Conservation (phyloP, 2,888 invertebrate species). For the Diabrotica balteata region DNA sequence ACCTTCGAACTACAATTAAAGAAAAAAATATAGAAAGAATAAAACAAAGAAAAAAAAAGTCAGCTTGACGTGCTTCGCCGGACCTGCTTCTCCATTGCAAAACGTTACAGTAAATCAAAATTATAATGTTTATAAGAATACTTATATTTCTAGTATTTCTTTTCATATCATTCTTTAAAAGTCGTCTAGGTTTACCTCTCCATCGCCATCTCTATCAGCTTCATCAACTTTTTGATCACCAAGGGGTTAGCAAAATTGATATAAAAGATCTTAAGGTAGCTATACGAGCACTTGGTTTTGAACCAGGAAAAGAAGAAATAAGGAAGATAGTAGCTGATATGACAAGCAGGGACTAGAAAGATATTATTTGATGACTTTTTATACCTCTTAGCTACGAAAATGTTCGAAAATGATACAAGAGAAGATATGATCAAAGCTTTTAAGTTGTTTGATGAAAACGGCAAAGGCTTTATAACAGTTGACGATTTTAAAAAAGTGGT, state of each 20-base stretch:
- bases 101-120: too few relatives aligned
- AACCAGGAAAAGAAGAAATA: slow-evolving; percentile 96
- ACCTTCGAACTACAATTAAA: too few relatives aligned
- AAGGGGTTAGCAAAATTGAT: slow-evolving; percentile 83
- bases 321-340: slow-evolving; percentile 89
- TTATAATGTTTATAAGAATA: too few relatives aligned
- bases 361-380: slow-evolving; percentile 88
- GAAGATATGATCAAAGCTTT: slow-evolving; percentile 98
- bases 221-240: too few relatives aligned
- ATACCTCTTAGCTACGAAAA: slow-evolving; percentile 86
- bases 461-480: slow-evolving; percentile 93
- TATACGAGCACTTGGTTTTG: slow-evolving; percentile 94
- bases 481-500: slow-evolving; percentile 93
- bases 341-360: slow-evolving; percentile 83
- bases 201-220: too few relatives aligned
- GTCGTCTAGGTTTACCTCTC: too few relatives aligned
- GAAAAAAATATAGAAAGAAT: too few relatives aligned
- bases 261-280: slow-evolving; percentile 94
- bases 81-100: too few relatives aligned
- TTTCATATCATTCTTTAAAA: too few relatives aligned
- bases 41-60: too few relatives aligned
- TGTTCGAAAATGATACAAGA: slow-evolving; percentile 93
- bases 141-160: too few relatives aligned
- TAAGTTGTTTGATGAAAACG: slow-evolving; percentile 92
- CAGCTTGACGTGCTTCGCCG: too few relatives aligned